phyloP scores from a whole-genome alignment of 2,797 vertebrate species.

The Enteromius anoplus region DNA sequence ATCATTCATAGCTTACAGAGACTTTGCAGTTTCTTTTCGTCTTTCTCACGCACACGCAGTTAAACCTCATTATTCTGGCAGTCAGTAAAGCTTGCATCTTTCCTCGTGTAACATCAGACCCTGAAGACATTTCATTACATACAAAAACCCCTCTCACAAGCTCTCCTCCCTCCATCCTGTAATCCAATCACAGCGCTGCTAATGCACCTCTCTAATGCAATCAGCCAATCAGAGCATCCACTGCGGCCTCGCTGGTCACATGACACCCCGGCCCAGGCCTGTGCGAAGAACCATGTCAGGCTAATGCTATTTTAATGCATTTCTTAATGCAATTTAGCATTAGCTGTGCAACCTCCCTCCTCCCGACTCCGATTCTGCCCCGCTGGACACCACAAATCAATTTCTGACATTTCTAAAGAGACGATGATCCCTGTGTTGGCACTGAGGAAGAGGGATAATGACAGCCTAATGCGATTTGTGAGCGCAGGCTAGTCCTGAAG shows the following conservation, averaged over 20 bases:
- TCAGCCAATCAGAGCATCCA: conserved; percentile 76
- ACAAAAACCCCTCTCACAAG: conserved; percentile 28
- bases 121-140: conserved; percentile 75
- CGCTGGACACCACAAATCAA: conserved; percentile 77
- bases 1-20: conserved; percentile 17
- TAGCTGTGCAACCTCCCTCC: conserved; percentile 66
- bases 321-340: conserved; percentile 78
- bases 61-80: conserved; percentile 56
- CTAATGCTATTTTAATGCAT: conserved; percentile 78
- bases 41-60: conserved; percentile 34
- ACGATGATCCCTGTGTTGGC: conserved; percentile 85
- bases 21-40: conserved; percentile 9
- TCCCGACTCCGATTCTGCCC: conserved; percentile 74
- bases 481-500: conserved; percentile 72
- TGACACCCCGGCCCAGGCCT: conserved; percentile 70
- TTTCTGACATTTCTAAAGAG: conserved; percentile 83
- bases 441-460: conserved; percentile 75
- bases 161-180: conserved; percentile 55
- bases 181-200: conserved; percentile 73
- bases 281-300: conserved; percentile 71
- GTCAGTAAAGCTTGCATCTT: conserved; percentile 46
- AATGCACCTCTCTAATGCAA: conserved; percentile 79
- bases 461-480: conserved; percentile 80
- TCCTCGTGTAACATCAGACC: conserved; percentile 75
- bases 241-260: conserved; percentile 67